Base-by-base conservation (phyloP, 2,888 invertebrate species). In the Anthoptus insignis region DNA sequence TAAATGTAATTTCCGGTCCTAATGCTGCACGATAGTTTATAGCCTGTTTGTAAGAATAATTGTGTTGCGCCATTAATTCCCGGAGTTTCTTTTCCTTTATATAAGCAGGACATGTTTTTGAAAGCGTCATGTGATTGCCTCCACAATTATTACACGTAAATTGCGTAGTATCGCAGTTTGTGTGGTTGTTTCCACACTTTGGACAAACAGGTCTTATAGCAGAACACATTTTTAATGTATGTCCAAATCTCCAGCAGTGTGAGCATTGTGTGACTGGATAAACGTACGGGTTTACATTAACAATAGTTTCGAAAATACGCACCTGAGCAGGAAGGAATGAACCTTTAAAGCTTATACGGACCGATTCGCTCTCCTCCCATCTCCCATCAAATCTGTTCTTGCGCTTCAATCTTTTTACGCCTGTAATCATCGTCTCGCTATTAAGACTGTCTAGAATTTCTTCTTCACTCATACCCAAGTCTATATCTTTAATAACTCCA, bases 141-240 rank as follows among this genome's bases (percentile, higher is more conserved):
- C 16, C 13, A 11, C 56, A 56, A 16, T 56, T 56, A 19, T 42
- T 56, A 13, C 57, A 58, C n/a, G 9, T 47, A 32, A 58, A 58
- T 2, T 58, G 21, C 3, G 45, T 58, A 1, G 45, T 58, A 21
- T 58, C 57, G 7, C 57, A 58, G 32, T 47, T 58, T 8, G 7
- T 19, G 13, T 56, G 42, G 13, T 9, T 42, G 42, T 56, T 56
- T 7, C 42, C 27, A 56, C 42, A 47, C 24, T 45, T 58, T 14
- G 45, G 45, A 9, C 45, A 58, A 22, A 58, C 21, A n/a, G 24
- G 29, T 32, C 47, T 58, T 21, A 56, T 70, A 66, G 71, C 64
- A 59, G 71, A 67, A 67, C 72, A 64, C 71, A 77, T 75, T 70
- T 65, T 56, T 1, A 56, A 0, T 5, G 54, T 24, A 32, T 56